These are phyloP conservation scores for Biston stratarius DNA, from an alignment of 2,888 invertebrate genomes.

Conservation along the genomic window DNA sequence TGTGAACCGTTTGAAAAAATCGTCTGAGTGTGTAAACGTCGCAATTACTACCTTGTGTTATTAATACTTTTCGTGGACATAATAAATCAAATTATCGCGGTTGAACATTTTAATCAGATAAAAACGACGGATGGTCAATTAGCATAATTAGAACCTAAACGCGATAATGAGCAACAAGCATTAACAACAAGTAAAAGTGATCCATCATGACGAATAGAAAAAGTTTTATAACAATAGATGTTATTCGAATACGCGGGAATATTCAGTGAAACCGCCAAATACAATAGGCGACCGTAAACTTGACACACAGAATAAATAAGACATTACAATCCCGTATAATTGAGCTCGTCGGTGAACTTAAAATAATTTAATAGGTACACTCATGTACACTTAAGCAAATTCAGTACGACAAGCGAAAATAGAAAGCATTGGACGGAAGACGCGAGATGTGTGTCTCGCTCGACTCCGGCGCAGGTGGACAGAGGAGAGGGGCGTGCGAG, in stretches of 20 bases:
- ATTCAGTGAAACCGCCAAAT: conserved; percentile 54
- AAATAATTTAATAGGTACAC: conserved; percentile 57
- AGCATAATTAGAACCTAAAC: conserved; percentile 40
- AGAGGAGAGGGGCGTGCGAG: conserved; percentile 61
- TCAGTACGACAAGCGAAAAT: conserved; percentile 79
- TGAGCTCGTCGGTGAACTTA: conserved; percentile 43
- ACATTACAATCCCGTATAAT: conserved; percentile 41
- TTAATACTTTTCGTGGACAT: conserved; percentile 23
- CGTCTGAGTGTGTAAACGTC: conserved; percentile 6
- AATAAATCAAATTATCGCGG: conserved; percentile 26
- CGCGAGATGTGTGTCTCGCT: conserved; percentile 77
- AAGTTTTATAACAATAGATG: conserved; percentile 44
- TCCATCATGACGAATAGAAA: conserved; percentile 38
- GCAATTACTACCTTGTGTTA: not conserved
- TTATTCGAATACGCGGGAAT: conserved; percentile 47
- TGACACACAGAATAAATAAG: conserved; percentile 54
- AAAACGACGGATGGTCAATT: conserved; percentile 30
- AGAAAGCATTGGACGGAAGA: conserved; percentile 83
- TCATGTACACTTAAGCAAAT: conserved; percentile 63
- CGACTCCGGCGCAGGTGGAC: conserved; percentile 76
- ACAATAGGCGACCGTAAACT: conserved; percentile 66
- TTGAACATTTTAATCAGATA: conserved; percentile 30
- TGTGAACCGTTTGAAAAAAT: conserved; percentile 33
- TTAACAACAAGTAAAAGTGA: conserved; percentile 45
- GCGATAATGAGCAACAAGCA: conserved; percentile 36